Base-by-base conservation (phyloP, 2,113 vertebrate species). In the Amphiprion percula region DNA sequence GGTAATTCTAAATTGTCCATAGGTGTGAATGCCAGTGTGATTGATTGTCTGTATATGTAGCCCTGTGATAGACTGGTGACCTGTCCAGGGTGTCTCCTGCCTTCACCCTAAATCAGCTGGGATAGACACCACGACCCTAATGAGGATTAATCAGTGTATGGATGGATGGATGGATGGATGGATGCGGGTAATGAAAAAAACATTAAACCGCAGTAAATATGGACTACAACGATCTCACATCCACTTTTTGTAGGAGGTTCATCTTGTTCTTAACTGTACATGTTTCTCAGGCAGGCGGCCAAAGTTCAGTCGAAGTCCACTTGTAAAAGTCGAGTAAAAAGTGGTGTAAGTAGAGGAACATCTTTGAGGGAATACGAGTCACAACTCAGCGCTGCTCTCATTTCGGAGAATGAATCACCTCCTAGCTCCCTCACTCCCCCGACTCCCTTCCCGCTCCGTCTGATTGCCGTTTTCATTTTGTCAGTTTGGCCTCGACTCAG, bases 341-440 rank as follows among this genome's bases (percentile, higher is more conserved):
- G 60, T 0, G 4, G n/a, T 39, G 49, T 24, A 74, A 74, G 41
- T 19, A 39, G 44, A 70, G 30, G 56, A 68, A 41, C 71, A 23
- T 77, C 75, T 71, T 66, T 75, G 62, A 69, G 69, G 69, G 79
- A 79, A 60, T 59, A 33, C 1, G 10, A 84, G 68, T 63, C 79
- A 10, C 63, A 69, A 10, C 71, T 74, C 79, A 53, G 77, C 74
- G 15, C 64, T 68, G 52, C 11, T 46, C 77, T 87, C 60, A 59
- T 82, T 84, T 67, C 33, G 60, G 64, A 71, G 50, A 74, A 79
- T 77, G 66, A 84, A 86, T 84, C 74, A 55, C 80, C 70, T 63
- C 63, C 58, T 74, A 33, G 0, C 12, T 59, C 58, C 21, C 49
- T 30, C 5, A 2, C 50, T 68, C 61, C 26, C 33, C 56, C 17